Conservation (phyloP, 2,888 invertebrate genomes). For the Lepetodrilus schrolli region DNA sequence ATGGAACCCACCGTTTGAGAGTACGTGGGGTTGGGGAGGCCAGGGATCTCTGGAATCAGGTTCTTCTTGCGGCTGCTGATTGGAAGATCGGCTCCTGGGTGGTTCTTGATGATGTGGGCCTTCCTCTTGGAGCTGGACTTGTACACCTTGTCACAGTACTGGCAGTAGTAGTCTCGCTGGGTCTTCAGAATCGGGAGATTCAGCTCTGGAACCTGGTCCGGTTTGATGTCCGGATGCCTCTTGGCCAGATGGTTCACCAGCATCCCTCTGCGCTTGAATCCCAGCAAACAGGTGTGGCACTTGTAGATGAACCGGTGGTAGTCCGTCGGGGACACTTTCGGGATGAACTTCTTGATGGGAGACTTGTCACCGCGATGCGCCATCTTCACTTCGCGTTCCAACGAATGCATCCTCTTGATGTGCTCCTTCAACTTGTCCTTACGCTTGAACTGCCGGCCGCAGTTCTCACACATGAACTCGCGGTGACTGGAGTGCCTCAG, state of each 20-base stretch:
- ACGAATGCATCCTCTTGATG: constrained; percentile 82
- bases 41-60: constrained; percentile 73
- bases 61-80: constrained; percentile 68
- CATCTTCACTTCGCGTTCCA: constrained; percentile 72
- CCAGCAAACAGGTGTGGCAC: constrained; percentile 84
- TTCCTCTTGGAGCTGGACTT: constrained; percentile 90
- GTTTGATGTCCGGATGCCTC: constrained; percentile 81
- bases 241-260: constrained; percentile 89
- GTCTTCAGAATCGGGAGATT: constrained; percentile 86
- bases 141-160: constrained; percentile 86
- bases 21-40: constrained; percentile 80
- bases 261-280: constrained; percentile 89
- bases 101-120: constrained; percentile 86
- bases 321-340: constrained; percentile 80
- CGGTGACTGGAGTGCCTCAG: constrained; percentile 81
- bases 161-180: constrained; percentile 87
- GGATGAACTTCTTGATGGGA: constrained; percentile 78
- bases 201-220: constrained; percentile 81
- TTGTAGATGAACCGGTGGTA: constrained; percentile 85
- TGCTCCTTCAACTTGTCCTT: constrained; percentile 82
- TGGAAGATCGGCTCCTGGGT: constrained; percentile 85
- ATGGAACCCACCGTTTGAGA: constrained; percentile 84
- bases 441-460: constrained; percentile 86
- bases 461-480: constrained; percentile 85
- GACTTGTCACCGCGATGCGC: constrained; percentile 39